Conservation (phyloP, 2,888 invertebrate genomes). For the Peribatodes rhomboidaria region DNA sequence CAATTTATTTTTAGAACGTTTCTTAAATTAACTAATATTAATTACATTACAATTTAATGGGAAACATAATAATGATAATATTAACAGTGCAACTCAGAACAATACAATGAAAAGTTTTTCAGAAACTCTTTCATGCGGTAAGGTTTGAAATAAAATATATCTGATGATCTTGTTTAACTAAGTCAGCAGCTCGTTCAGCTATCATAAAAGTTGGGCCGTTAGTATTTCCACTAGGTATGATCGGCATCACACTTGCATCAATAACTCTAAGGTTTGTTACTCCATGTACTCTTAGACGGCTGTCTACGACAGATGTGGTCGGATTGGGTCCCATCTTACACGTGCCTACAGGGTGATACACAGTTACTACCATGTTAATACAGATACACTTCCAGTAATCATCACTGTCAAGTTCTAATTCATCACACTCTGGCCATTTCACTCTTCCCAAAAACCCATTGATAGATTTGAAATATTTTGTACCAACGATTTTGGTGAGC, state of each 20-base stretch:
- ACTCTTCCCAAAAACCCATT: constrained; percentile 60
- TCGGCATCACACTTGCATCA: constrained; percentile 93
- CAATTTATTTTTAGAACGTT: too few species aligned
- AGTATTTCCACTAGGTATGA: constrained; percentile 91
- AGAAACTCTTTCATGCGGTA: background rate
- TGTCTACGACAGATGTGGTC: constrained; percentile 72
- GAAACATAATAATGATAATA: too few species aligned
- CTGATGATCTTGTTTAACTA: constrained; percentile 86
- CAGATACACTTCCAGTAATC: constrained; percentile 68
- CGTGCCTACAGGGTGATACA: constrained; percentile 90
- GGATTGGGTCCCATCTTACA: constrained; percentile 85
- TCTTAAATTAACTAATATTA: too few species aligned
- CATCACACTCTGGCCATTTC: constrained; percentile 59
- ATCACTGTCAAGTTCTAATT: constrained; percentile 54
- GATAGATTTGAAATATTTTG: constrained; percentile 61
- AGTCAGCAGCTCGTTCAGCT: constrained; percentile 91
- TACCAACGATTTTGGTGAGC: constrained; percentile 59
- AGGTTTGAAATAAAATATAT: background rate
- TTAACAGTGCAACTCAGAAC: too few species aligned
- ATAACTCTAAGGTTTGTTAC: constrained; percentile 89
- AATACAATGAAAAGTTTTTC: background rate
- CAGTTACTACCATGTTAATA: constrained; percentile 79
- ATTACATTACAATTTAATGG: too few species aligned
- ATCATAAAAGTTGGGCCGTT: constrained; percentile 94
- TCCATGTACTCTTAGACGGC: constrained; percentile 88